phyloP scores from a whole-genome alignment of 2,797 vertebrate species.

The Delichon dasypus region DNA sequence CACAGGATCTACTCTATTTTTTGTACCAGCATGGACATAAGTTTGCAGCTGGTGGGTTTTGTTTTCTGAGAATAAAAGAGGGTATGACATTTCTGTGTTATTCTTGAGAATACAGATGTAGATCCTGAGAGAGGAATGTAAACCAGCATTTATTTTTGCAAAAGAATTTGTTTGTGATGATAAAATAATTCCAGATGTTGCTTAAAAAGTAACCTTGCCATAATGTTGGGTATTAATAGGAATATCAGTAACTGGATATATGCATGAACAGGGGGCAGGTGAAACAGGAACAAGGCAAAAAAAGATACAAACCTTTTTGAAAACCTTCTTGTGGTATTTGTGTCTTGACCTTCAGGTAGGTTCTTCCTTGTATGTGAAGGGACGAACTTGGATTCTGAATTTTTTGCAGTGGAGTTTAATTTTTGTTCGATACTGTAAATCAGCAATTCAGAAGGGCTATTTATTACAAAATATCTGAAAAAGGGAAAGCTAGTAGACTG shows the following conservation, averaged over 20 bases:
- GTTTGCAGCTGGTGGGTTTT: not conserved
- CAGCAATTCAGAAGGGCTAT: not conserved
- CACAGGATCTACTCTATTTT: not conserved
- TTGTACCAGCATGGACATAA: not conserved
- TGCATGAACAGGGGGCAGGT: not conserved
- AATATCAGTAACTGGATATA: not conserved
- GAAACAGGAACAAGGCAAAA: not conserved
- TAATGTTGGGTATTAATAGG: not conserved
- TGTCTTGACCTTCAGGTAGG: not conserved
- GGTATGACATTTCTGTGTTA: not conserved
- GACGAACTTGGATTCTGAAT: not conserved
- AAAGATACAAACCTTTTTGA: not conserved
- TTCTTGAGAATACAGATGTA: no score
- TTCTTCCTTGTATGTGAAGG: not conserved
- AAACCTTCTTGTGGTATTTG: not conserved
- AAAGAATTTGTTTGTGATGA: not conserved
- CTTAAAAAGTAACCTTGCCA: not conserved
- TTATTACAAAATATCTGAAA: not conserved
- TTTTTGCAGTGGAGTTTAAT: not conserved
- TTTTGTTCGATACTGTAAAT: not conserved
- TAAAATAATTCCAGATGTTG: not conserved
- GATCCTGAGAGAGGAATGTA: not conserved
- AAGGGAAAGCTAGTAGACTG: not conserved
- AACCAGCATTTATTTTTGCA: not conserved
- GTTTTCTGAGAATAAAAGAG: not conserved